phyloP scores from a whole-genome alignment of 2,113 vertebrate species.

The Lophochroa leadbeateri region DNA sequence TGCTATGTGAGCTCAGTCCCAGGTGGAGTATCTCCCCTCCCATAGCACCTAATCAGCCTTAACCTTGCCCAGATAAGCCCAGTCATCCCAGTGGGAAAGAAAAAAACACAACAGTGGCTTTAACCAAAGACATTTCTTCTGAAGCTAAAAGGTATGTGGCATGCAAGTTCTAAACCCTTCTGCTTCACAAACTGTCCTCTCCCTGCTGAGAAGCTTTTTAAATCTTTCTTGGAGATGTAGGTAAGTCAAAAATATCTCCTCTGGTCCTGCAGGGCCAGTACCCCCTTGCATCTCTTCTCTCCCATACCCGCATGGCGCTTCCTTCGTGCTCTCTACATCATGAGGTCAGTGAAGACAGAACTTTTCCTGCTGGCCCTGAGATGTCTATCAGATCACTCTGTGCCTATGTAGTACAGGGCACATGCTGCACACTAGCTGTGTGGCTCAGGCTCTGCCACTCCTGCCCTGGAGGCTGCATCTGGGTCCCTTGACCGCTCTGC shows the following conservation, averaged over 20 bases:
- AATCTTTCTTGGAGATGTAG: not conserved
- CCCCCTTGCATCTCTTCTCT: not conserved
- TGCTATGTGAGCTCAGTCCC: not conserved
- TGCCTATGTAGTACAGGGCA: not conserved
- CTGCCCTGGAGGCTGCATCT: not conserved
- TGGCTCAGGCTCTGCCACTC: not conserved
- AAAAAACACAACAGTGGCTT: not conserved
- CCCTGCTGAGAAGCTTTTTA: not conserved
- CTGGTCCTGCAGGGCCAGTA: not conserved
- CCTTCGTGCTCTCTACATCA: not conserved
- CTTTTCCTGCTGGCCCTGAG: not conserved
- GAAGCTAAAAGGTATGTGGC: not conserved
- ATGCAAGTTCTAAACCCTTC: not conserved
- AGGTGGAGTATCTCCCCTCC: not conserved
- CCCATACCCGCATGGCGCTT: fast-evolving
- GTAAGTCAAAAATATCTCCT: not conserved
- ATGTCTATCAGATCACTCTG: not conserved
- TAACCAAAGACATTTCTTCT: not conserved
- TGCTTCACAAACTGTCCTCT: not conserved
- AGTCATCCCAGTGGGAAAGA: not conserved
- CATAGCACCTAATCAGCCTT: not conserved
- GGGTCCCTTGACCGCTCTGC: not conserved
- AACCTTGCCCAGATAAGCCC: not conserved
- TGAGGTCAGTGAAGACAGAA: not conserved
- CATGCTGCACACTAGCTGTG: not conserved